phyloP scores from a whole-genome alignment of 1,140 invertebrate genomes.

The Coptotermes formosanus region DNA sequence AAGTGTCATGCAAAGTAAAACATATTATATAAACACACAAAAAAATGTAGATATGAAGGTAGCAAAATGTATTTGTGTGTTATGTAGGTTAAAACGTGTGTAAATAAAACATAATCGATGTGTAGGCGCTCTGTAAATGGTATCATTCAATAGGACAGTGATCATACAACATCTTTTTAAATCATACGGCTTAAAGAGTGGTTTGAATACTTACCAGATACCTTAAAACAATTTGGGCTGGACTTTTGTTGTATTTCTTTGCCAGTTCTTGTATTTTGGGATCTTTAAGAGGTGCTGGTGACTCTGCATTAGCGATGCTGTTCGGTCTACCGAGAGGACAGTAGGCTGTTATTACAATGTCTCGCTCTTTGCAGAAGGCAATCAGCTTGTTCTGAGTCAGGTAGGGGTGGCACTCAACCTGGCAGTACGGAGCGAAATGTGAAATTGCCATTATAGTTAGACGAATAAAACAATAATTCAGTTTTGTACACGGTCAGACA shows the following conservation, averaged over 20 bases:
- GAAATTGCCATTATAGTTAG: not conserved
- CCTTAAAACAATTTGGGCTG: conserved; percentile 48
- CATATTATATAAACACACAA: too few relatives aligned
- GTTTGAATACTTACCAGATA: conserved; percentile 20
- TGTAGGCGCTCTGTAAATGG: too few relatives aligned
- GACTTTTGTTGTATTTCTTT: conserved; percentile 64
- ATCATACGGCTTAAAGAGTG: too few relatives aligned
- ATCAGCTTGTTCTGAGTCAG: conserved; percentile 62
- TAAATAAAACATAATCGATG: too few relatives aligned
- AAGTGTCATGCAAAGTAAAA: too few relatives aligned
- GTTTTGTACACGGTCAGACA: too few relatives aligned
- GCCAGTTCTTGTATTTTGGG: conserved; percentile 51
- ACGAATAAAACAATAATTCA: too few relatives aligned
- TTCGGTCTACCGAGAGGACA: conserved; percentile 58
- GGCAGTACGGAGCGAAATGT: conserved; percentile 27
- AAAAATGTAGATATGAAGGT: too few relatives aligned
- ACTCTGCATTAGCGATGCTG: not conserved
- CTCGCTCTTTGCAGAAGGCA: conserved; percentile 56
- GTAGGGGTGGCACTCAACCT: conserved; percentile 73
- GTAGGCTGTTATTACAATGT: conserved; percentile 65
- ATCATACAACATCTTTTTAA: too few relatives aligned
- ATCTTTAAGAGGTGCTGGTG: conserved; percentile 3
- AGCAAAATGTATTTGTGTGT: too few relatives aligned
- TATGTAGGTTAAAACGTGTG: too few relatives aligned
- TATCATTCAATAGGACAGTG: too few relatives aligned